Conservation (phyloP, 2,888 invertebrate species). For the Nebria salina region DNA sequence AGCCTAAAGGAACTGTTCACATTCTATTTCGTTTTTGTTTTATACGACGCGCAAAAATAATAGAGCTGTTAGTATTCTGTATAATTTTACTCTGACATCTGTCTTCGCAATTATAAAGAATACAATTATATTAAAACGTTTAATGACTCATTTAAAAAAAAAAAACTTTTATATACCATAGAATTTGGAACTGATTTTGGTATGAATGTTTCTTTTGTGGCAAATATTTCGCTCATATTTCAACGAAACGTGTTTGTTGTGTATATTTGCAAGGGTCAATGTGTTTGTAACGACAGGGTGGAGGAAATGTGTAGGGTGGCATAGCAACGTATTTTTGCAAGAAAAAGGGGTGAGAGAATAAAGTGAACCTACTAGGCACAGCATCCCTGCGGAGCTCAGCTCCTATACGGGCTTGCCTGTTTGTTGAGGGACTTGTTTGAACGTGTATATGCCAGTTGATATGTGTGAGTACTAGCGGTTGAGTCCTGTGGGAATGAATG, state of each 20-base stretch:
- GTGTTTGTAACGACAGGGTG: background rate
- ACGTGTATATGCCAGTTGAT: background rate
- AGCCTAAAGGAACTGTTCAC: background rate
- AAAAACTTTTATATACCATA: no score
- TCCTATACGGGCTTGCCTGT: background rate
- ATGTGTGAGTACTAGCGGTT: constrained; percentile 5
- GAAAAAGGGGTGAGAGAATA: constrained; percentile 21
- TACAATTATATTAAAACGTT: no score
- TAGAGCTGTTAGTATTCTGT: background rate
- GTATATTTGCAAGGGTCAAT: background rate
- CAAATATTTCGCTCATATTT: no score
- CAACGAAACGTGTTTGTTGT: background rate
- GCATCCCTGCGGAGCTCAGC: background rate
- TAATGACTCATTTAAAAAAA: no score
- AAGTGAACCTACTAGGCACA: background rate
- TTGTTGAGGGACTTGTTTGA: constrained; percentile 5
- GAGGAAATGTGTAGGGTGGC: background rate
- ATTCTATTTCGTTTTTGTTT: background rate
- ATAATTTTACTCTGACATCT: background rate
- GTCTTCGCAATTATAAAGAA: background rate
- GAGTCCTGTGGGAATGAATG: constrained; percentile 16
- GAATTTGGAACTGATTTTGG: no score
- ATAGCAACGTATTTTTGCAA: constrained; percentile 16
- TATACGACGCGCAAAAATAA: background rate
- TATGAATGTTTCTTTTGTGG: background rate